Percentiles rank a stretch among this genome's conserved stretches.
Conservation (phyloP, 2,113 vertebrate genomes). For the Alectura lathami region DNA sequence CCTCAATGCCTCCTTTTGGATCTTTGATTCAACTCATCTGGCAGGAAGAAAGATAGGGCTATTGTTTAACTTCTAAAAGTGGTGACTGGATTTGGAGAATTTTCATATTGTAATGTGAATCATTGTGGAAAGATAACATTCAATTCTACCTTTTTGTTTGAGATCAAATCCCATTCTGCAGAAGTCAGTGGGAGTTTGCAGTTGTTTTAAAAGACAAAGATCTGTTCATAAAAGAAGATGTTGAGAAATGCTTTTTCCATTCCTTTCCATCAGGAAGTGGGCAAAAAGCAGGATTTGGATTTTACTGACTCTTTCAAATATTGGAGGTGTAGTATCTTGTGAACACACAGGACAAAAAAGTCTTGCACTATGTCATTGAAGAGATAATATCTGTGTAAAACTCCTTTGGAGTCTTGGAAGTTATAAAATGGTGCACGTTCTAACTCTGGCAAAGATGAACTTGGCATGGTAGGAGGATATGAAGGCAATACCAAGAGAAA, state of each 20-base stretch:
- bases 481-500: constrained; percentile 1
- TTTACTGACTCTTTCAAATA: not conserved
- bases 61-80: not conserved
- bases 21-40: not conserved
- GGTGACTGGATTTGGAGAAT: not conserved
- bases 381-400: not conserved
- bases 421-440: not conserved
- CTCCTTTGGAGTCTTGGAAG: not conserved
- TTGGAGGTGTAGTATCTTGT: not conserved
- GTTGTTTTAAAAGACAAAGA: not conserved
- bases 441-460: not conserved
- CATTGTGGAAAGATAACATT: not conserved
- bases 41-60: not conserved
- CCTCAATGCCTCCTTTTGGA: not conserved
- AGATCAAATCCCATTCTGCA: not conserved
- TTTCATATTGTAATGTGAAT: not conserved
- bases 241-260: not conserved
- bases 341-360: not conserved
- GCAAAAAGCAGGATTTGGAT: not conserved
- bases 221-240: not conserved
- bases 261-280: not conserved
- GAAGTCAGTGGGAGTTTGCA: not conserved
- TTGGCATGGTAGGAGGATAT: not conserved
- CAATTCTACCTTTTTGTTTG: not conserved
- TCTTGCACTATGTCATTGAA: not conserved